A percentile compares a stretch with the other conserved stretches of the same genome.
These are phyloP conservation scores for Synergus japonicus DNA, from an alignment of 2,888 invertebrate species.

Conservation along the genomic window DNA sequence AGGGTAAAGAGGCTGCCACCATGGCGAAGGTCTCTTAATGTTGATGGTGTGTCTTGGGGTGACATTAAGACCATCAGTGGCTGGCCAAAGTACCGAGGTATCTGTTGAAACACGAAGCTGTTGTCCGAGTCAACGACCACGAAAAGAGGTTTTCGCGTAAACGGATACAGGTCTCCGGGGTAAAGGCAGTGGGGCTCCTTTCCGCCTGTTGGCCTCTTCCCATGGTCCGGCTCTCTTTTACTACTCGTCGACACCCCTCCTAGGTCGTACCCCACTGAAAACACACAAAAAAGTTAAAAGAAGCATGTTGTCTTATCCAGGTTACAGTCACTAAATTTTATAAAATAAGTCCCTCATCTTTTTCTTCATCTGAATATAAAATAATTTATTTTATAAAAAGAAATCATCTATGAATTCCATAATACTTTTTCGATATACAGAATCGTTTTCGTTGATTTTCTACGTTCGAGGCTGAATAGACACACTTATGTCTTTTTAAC, in stretches of 20 bases:
- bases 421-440: too few species aligned
- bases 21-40: constrained; percentile 88
- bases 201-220: constrained; percentile 77
- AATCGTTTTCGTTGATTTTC: too few species aligned
- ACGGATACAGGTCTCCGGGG: constrained; percentile 95
- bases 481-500: too few species aligned
- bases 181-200: constrained; percentile 90
- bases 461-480: too few species aligned
- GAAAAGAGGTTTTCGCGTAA: constrained; percentile 94
- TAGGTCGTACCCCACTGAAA: constrained; percentile 90
- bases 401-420: background rate
- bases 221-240: constrained; percentile 85
- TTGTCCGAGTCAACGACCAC: constrained; percentile 97
- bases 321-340: background rate
- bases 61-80: constrained; percentile 96
- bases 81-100: constrained; percentile 95
- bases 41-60: constrained; percentile 91
- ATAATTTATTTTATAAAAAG: background rate
- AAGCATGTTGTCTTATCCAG: background rate
- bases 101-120: constrained; percentile 93
- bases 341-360: background rate
- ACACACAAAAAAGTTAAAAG: constrained; percentile 26
- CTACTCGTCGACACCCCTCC: constrained; percentile 95
- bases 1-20: constrained; percentile 96
- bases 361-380: background rate